Conservation (phyloP, 1,140 invertebrate species). For the Babylonia areolata region DNA sequence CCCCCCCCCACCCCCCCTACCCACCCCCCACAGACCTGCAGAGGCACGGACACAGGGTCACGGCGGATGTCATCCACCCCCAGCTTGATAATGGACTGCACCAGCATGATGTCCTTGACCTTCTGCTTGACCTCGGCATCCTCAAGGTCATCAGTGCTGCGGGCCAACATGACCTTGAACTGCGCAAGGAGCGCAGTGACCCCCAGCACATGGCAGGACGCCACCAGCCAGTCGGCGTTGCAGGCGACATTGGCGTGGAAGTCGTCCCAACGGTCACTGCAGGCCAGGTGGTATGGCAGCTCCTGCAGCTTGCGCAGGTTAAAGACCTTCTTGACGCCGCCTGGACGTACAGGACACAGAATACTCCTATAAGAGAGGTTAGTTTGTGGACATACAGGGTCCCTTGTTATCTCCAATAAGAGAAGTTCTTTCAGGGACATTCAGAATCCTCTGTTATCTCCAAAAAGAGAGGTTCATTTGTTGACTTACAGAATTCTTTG, state of each 20-base stretch:
- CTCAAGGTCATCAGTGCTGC: not conserved
- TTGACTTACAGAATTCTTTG: no score
- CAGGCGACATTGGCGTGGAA: slow-evolving; percentile 49
- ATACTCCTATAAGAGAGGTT: no score
- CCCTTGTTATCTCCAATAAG: no score
- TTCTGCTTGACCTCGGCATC: slow-evolving; percentile 36
- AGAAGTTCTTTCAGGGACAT: no score
- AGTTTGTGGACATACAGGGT: no score
- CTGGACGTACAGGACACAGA: no score
- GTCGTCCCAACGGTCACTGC: slow-evolving; percentile 51
- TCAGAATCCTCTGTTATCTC: no score
- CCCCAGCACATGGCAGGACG: slow-evolving; percentile 47
- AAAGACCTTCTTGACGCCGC: not conserved
- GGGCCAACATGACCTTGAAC: slow-evolving; percentile 45
- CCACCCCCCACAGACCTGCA: slow-evolving; percentile 46
- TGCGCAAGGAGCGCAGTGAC: slow-evolving; percentile 48
- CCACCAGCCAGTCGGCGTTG: slow-evolving; percentile 60
- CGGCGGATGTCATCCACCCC: slow-evolving; percentile 56
- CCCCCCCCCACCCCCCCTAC: no score
- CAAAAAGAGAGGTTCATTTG: no score
- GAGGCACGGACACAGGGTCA: slow-evolving; percentile 52
- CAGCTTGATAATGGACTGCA: slow-evolving; percentile 51
- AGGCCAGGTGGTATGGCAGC: slow-evolving; percentile 59
- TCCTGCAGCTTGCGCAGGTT: slow-evolving; percentile 63
- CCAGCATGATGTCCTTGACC: slow-evolving; percentile 44